phyloP scores from a whole-genome alignment of 2,888 invertebrate species.

The Drosophila nr. fundita region DNA sequence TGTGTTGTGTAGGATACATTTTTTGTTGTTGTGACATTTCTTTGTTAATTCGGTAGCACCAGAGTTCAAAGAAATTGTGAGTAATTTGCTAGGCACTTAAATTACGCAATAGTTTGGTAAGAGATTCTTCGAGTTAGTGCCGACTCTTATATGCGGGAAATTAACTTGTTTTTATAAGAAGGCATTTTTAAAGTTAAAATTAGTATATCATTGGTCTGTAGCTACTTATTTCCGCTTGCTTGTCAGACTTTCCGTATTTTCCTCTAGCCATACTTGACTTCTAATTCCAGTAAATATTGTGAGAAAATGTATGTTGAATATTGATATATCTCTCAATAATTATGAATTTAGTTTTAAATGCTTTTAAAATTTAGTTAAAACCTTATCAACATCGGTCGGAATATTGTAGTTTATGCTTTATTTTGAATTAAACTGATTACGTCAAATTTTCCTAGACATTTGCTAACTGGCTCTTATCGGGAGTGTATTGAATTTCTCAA shows the following conservation, averaged over 20 bases:
- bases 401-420: not conserved
- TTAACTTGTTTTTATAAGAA: not conserved
- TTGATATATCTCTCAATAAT: not conserved
- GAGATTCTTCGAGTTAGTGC: not conserved
- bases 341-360: not conserved
- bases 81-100: conserved; percentile 65
- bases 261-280: not conserved
- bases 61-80: conserved; percentile 21
- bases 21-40: conserved; percentile 1
- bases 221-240: not conserved
- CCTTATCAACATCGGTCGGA: not conserved
- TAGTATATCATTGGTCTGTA: not conserved
- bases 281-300: not conserved
- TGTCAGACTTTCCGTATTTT: not conserved
- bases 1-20: conserved; percentile 4
- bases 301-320: not conserved
- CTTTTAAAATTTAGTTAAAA: not conserved
- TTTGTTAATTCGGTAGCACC: conserved; percentile 20
- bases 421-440: not conserved
- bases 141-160: not conserved
- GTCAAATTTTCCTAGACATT: not conserved
- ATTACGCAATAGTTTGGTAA: conserved; percentile 37
- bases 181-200: not conserved
- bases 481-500: not conserved
- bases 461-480: not conserved